These are phyloP conservation scores for Salvelinus fontinalis DNA, from an alignment of 2,113 vertebrate species.

Conservation along the genomic window DNA sequence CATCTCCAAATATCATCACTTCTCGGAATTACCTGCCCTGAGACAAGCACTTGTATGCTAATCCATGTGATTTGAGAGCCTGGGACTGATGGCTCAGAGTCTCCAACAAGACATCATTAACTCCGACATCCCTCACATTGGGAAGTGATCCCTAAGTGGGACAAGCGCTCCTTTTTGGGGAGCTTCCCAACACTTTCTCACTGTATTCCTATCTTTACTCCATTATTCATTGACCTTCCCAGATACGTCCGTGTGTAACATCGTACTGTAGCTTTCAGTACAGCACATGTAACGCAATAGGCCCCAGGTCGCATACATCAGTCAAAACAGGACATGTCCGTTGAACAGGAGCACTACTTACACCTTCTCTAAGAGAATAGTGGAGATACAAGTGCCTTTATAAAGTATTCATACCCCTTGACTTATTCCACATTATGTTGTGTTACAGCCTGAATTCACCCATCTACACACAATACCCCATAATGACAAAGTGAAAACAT, in stretches of 20 bases:
- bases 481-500: too few relatives aligned
- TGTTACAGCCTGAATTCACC: too few relatives aligned
- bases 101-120: conserved; percentile 12
- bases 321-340: background rate
- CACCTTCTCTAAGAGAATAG: too few relatives aligned
- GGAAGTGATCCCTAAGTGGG: conserved; percentile 25
- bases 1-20: conserved; percentile 45
- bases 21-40: conserved; percentile 30
- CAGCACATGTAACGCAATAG: conserved; percentile 33
- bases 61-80: background rate
- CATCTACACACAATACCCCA: too few relatives aligned
- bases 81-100: background rate
- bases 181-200: conserved; percentile 38
- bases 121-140: conserved; percentile 36
- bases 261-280: conserved; percentile 22
- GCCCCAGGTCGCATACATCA: background rate
- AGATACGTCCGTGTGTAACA: conserved; percentile 24
- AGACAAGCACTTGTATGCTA: background rate
- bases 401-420: too few relatives aligned
- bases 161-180: conserved; percentile 4
- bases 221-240: conserved; percentile 61
- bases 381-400: too few relatives aligned
- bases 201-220: conserved; percentile 27
- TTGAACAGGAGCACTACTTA: too few relatives aligned
- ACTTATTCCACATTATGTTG: too few relatives aligned